Evolutionary conservation across 2,113 vertebrate genomes (phyloP).

Genomic region (Anoplopoma fimbria): DNA sequence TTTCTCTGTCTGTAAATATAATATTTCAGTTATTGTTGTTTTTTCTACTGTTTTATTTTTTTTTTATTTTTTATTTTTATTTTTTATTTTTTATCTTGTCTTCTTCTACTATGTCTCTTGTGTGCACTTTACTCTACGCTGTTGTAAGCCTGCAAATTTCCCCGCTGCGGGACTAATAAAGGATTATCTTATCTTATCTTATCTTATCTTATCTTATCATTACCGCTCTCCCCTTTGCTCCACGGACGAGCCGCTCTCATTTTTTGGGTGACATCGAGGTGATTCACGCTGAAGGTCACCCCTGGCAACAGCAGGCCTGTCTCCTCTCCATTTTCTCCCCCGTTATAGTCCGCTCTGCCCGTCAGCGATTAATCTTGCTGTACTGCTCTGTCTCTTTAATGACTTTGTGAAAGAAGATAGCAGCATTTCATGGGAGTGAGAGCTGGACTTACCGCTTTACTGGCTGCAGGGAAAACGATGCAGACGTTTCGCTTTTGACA

Average conservation of each 20-base stretch:
- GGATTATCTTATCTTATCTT: too few species aligned
- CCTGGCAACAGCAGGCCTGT: slow-evolving; percentile 51
- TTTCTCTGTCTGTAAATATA: too few species aligned
- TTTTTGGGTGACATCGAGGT: slow-evolving; percentile 47
- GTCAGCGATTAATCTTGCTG: slow-evolving; percentile 62
- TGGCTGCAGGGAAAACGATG: slow-evolving; percentile 16
- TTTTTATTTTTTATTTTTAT: too few species aligned
- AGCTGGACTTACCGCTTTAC: background rate
- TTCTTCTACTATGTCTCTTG: too few species aligned
- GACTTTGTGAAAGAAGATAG: slow-evolving; percentile 64
- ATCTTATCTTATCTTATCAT: too few species aligned
- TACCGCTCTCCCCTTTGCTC: background rate
- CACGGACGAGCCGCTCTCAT: slow-evolving; percentile 20
- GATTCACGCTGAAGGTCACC: slow-evolving; percentile 65
- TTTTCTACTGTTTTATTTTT: too few species aligned
- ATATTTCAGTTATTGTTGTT: too few species aligned
- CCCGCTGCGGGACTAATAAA: too few species aligned
- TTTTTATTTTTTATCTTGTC: too few species aligned
- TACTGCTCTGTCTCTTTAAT: slow-evolving; percentile 35
- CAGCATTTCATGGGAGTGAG: slow-evolving; percentile 16
- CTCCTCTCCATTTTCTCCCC: slow-evolving; percentile 52
- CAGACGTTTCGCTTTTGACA: background rate
- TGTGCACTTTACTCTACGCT: too few species aligned
- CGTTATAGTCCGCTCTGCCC: slow-evolving; percentile 59
- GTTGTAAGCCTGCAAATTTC: too few species aligned